These are phyloP conservation scores for Drosophila kikkawai DNA, from an alignment of 1,140 invertebrate species.

Conservation along the genomic window DNA sequence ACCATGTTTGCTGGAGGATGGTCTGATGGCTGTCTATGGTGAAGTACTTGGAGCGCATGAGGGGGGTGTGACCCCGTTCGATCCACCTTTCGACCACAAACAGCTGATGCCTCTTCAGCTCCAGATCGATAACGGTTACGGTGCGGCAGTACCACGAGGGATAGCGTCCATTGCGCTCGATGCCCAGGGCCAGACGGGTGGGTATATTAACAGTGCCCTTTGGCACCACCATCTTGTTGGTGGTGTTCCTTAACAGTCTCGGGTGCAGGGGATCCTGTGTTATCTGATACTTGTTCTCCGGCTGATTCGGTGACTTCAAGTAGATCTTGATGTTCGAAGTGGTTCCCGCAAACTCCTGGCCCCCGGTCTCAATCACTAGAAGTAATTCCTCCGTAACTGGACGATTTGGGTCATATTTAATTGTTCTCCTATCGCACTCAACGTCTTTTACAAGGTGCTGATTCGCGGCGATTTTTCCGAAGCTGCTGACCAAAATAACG, in stretches of 20 bases:
- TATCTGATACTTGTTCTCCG: constrained; percentile 18
- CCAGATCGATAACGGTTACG: constrained; percentile 18
- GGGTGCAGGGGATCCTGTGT: constrained; percentile 37
- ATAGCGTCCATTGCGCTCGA: constrained; percentile 29
- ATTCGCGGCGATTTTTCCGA: background rate
- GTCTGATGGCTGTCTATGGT: rapidly evolving
- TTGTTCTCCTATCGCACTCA: background rate
- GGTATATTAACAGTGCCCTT: constrained; percentile 20
- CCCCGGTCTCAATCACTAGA: constrained; percentile 30
- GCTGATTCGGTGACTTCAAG: constrained; percentile 15
- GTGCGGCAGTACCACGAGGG: constrained; percentile 47
- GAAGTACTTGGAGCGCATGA: constrained; percentile 28
- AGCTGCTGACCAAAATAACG: background rate
- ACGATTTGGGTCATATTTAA: background rate
- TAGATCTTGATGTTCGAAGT: constrained; percentile 46
- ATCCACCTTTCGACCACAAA: constrained; percentile 41
- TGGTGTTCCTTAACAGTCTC: constrained; percentile 25
- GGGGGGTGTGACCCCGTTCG: background rate
- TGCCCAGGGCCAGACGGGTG: constrained; percentile 33
- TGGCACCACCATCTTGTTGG: constrained; percentile 7
- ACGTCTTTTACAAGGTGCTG: background rate
- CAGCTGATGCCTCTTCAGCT: constrained; percentile 8
- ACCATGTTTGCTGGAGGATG: constrained; percentile 1
- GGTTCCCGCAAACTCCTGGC: constrained; percentile 35
- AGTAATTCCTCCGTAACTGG: constrained; percentile 1